phyloP scores from a whole-genome alignment of 1,140 invertebrate species.

The Conus betulinus region DNA sequence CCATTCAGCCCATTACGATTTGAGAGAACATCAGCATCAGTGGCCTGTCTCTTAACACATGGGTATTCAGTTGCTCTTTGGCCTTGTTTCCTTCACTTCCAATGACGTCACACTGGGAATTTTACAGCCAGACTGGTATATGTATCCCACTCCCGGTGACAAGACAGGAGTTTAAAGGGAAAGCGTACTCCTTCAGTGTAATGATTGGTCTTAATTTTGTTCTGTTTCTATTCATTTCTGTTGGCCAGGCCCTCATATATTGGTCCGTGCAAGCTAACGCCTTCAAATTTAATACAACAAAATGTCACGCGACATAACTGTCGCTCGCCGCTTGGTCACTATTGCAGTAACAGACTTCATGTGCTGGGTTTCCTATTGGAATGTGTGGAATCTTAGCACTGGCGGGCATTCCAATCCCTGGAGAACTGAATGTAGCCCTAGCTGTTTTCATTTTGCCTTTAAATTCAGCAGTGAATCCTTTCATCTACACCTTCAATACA shows the following conservation, averaged over 20 bases:
- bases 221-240: conserved; percentile 44
- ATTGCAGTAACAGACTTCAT: not conserved
- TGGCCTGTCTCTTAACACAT: not conserved
- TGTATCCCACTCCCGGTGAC: no score
- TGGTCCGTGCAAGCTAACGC: not conserved
- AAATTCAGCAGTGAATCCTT: not conserved
- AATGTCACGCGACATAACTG: not conserved
- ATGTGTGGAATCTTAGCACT: not conserved
- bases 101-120: conserved; percentile 27
- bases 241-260: conserved; percentile 39
- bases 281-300: not conserved
- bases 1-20: not conserved
- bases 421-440: not conserved
- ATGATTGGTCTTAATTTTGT: conserved; percentile 51
- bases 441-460: not conserved
- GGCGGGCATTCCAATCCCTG: not conserved
- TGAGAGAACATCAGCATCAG: not conserved
- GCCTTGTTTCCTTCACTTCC: not conserved
- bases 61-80: not conserved
- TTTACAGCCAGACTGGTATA: no score
- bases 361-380: conserved; percentile 17
- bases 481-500: not conserved
- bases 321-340: not conserved
- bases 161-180: no score
- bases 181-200: conserved; percentile 46